Evolutionary conservation across 1,140 invertebrate species (phyloP).

Genomic region (Zaprionus gabonicus): DNA sequence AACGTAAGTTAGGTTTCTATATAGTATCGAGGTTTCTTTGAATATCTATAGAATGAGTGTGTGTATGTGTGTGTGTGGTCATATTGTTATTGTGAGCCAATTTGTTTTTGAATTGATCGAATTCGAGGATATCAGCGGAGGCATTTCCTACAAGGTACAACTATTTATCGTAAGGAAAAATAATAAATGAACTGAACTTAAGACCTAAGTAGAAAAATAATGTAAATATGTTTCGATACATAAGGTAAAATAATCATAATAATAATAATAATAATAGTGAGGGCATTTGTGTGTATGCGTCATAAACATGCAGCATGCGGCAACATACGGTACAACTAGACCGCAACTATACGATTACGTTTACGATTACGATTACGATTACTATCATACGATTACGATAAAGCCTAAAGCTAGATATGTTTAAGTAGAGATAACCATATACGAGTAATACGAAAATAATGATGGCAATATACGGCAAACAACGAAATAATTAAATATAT

Average conservation of each 20-base stretch:
- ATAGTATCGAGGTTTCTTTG: not conserved
- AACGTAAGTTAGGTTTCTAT: conserved; percentile 9
- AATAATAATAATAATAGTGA: conserved; percentile 44
- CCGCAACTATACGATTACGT: conserved; percentile 43
- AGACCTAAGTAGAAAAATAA: conserved; percentile 35
- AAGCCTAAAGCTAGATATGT: conserved; percentile 57
- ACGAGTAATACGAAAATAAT: conserved; percentile 46
- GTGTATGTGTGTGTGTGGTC: conserved; percentile 10
- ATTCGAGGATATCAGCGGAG: conserved; percentile 57
- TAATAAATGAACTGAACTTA: conserved; percentile 56
- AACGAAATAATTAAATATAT: conserved; percentile 54
- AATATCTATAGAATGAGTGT: conserved; percentile 1
- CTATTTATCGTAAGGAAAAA: conserved; percentile 27
- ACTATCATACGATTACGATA: conserved; percentile 40
- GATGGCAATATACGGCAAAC: conserved; percentile 68
- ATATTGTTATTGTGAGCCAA: conserved; percentile 51
- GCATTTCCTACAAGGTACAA: conserved; percentile 57
- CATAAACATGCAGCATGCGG: conserved; percentile 76
- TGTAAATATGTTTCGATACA: conserved; percentile 43
- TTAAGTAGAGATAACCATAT: conserved; percentile 30
- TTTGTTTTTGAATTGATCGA: conserved; percentile 46
- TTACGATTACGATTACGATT: conserved; percentile 42
- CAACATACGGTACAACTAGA: conserved; percentile 56
- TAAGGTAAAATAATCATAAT: conserved; percentile 53
- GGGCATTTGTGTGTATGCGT: conserved; percentile 56